Conservation (phyloP, 2,888 invertebrate species). For the Parthenolecanium corni region DNA sequence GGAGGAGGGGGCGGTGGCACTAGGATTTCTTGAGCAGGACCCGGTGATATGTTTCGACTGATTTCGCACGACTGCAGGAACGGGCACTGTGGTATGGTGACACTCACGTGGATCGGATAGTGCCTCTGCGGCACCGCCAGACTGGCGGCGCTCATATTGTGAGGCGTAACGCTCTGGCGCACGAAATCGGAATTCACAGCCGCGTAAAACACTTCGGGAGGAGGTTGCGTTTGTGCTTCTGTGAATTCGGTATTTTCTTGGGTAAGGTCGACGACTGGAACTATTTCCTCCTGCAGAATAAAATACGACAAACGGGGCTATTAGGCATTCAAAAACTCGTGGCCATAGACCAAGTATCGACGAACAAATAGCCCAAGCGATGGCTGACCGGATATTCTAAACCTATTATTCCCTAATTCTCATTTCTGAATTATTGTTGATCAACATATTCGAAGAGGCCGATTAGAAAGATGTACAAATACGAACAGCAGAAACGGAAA, state of each 20-base stretch:
- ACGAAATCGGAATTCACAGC: slow-evolving; percentile 15
- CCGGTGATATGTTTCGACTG: slow-evolving; percentile 22
- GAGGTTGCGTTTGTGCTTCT: neutral
- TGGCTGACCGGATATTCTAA: too few species aligned
- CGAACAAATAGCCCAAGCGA: too few species aligned
- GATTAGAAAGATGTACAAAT: too few species aligned
- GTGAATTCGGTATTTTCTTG: slow-evolving; percentile 23
- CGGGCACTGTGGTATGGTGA: slow-evolving; percentile 23
- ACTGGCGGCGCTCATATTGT: neutral
- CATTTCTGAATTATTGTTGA: too few species aligned
- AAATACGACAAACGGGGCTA: too few species aligned
- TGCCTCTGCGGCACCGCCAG: slow-evolving; percentile 14
- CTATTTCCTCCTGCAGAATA: slow-evolving; percentile 10
- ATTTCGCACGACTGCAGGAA: slow-evolving; percentile 21
- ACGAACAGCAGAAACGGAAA: too few species aligned
- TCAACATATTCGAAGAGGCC: too few species aligned
- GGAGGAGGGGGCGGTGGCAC: slow-evolving; percentile 13
- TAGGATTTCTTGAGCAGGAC: slow-evolving; percentile 23
- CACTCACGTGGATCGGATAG: slow-evolving; percentile 21
- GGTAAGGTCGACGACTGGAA: slow-evolving; percentile 31
- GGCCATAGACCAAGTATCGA: neutral
- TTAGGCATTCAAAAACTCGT: neutral
- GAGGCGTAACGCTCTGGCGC: slow-evolving; percentile 3
- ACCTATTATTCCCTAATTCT: too few species aligned
- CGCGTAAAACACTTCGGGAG: slow-evolving; percentile 8